Base-by-base conservation (phyloP, 2,797 vertebrate genomes). In the Pipistrellus pipistrellus region DNA sequence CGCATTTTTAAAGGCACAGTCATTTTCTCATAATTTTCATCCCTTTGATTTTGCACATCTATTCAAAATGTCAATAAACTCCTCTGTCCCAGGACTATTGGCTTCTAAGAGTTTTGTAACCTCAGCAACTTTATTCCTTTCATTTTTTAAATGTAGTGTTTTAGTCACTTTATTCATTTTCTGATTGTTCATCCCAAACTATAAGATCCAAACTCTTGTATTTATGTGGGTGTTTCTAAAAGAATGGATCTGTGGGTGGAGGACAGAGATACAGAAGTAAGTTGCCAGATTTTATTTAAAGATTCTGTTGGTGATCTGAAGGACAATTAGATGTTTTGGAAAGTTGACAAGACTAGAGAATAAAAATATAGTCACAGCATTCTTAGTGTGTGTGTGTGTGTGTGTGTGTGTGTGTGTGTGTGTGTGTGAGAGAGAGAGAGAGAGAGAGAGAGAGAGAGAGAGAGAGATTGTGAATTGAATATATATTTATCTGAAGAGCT, bases 41-140 rank as follows among this genome's bases (percentile, higher is more conserved):
- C 23, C 87, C 93, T 97, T 98, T 97, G 81, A 96, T 98, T 97
- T 97, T 91, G 84, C 6, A 23, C 80, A 88, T 97, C 68, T 97
- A 86, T 94, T 93, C 89, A 89, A 96, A 95, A 25, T 95, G 85
- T 94, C 95, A 95, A 46, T 94, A 97, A 78, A 53, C 73, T 7
- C 72, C 64, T 97, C 71, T 87, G 41, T 93, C 55, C 57, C 64
- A 91, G 68, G 83, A 76, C 82, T 81, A 53, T 32, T 89, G 81
- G 83, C 92, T 96, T 90, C 53, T 88, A 35, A 87, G 96, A 85
- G 9, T 91, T 96, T 35, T 0, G 83, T 96, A 95, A 27, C 71
- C 86, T 95, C 90, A 95, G 88, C n/a, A 91, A 27, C n/a, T 96
- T 94, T 81, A 72, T 85, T 97, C 57, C 89, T 97, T 93, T 76